Evolutionary conservation across 2,797 vertebrate genomes (phyloP).

Genomic region (Apogon hyalosoma): DNA sequence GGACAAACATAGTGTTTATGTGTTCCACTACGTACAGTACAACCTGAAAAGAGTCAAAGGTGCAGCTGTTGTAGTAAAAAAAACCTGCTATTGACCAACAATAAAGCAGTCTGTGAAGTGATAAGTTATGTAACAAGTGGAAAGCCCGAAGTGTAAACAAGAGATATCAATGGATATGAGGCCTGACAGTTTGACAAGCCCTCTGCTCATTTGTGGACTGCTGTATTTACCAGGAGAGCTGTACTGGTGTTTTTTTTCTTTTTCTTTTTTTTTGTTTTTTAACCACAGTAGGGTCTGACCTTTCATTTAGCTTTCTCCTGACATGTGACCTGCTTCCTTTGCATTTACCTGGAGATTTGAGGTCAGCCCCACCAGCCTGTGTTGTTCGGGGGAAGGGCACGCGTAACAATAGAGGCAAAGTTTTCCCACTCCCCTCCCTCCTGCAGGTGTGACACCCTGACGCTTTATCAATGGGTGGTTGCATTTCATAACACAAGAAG

Average conservation of each 20-base stretch:
- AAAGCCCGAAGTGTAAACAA: constrained; percentile 54
- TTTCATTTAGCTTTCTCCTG: constrained; percentile 43
- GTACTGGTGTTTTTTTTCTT: background rate
- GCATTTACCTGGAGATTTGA: constrained; percentile 46
- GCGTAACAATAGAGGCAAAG: constrained; percentile 57
- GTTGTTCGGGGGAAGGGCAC: constrained; percentile 21
- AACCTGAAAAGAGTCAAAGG: constrained; percentile 37
- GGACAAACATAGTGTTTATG: background rate
- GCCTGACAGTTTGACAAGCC: constrained; percentile 56
- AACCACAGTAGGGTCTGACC: constrained; percentile 27
- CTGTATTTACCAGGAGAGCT: constrained; percentile 33
- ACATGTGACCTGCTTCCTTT: constrained; percentile 36
- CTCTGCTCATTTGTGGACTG: constrained; percentile 26
- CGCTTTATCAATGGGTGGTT: constrained; percentile 42
- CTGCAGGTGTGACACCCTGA: constrained; percentile 43
- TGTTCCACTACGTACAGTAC: constrained; percentile 63
- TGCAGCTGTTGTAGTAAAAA: constrained; percentile 43
- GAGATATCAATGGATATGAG: constrained; percentile 25
- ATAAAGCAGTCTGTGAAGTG: constrained; percentile 16
- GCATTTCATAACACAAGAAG: constrained; percentile 33
- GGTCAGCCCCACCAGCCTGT: constrained; percentile 5
- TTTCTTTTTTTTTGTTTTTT: background rate
- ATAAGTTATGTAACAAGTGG: constrained; percentile 46
- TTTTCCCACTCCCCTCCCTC: constrained; percentile 2
- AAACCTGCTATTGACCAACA: constrained; percentile 30